Percentiles rank a stretch among this genome's conserved stretches.
phyloP scores from a whole-genome alignment of 1,140 invertebrate species.

The Philotrypesis tridentata region DNA sequence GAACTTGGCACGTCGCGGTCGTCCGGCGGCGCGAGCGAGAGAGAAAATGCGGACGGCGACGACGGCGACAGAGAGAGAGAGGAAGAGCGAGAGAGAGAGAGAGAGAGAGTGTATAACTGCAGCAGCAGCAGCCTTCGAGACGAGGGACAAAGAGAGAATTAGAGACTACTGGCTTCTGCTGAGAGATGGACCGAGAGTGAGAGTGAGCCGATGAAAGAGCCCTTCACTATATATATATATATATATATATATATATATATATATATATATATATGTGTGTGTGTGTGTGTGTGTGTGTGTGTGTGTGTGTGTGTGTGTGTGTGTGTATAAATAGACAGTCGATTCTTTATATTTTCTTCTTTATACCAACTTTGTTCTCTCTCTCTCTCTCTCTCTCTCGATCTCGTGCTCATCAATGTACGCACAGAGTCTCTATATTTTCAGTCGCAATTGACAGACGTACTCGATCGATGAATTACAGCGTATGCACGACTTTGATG shows the following conservation, averaged over 20 bases:
- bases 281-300: too few relatives aligned
- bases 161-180: constrained; percentile 13
- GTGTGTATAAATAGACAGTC: too few relatives aligned
- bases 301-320: too few relatives aligned
- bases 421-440: too few relatives aligned
- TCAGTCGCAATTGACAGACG: too few relatives aligned
- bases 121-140: not conserved
- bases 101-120: not conserved
- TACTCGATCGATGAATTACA: too few relatives aligned
- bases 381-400: too few relatives aligned
- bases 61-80: not conserved
- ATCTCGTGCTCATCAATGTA: too few relatives aligned
- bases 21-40: constrained; percentile 44
- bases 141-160: constrained; percentile 40
- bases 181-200: constrained; percentile 20
- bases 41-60: constrained; percentile 5
- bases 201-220: constrained; percentile 5
- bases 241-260: not conserved
- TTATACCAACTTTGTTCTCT: too few relatives aligned
- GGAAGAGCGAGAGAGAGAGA: not conserved
- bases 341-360: too few relatives aligned
- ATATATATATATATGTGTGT: too few relatives aligned
- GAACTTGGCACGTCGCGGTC: constrained; percentile 64
- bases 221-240: not conserved
- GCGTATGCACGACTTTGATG: too few relatives aligned